phyloP scores from a whole-genome alignment of 2,113 vertebrate genomes.

The Chloropsis cyanopogon region DNA sequence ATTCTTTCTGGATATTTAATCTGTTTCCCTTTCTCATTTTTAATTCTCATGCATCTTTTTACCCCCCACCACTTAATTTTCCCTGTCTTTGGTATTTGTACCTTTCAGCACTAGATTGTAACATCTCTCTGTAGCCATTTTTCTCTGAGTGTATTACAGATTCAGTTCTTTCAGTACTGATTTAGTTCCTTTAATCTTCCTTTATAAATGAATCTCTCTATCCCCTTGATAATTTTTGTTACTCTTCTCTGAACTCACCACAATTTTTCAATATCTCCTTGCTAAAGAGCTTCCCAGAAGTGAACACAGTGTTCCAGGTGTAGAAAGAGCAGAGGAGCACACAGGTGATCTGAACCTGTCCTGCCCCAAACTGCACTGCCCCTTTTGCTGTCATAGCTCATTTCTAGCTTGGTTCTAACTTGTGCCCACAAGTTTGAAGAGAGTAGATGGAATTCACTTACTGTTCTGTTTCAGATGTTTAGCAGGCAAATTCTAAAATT shows the following conservation, averaged over 20 bases:
- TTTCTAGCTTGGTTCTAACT: not conserved
- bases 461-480: not conserved
- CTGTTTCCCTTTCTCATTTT: not conserved
- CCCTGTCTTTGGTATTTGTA: not conserved
- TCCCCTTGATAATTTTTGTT: slow-evolving; percentile 58
- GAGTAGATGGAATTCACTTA: not conserved
- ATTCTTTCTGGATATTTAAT: not conserved
- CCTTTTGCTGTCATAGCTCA: not conserved
- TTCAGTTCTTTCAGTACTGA: slow-evolving; percentile 4
- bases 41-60: not conserved
- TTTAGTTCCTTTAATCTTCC: slow-evolving; percentile 56
- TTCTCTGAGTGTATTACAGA: slow-evolving; percentile 29
- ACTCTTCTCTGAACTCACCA: slow-evolving; percentile 45
- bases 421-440: not conserved
- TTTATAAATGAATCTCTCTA: slow-evolving; percentile 40
- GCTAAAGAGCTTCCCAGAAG: slow-evolving; percentile 38
- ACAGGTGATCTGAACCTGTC: not conserved
- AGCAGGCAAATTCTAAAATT: not conserved
- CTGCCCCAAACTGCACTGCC: not conserved
- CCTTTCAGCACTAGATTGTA: not conserved
- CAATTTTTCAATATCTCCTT: slow-evolving; percentile 46
- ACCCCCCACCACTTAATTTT: not conserved
- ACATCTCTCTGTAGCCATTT: not conserved
- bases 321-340: not conserved
- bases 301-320: not conserved